Evolutionary conservation across 2,797 vertebrate species (phyloP).

Genomic region (Agapornis canus): DNA sequence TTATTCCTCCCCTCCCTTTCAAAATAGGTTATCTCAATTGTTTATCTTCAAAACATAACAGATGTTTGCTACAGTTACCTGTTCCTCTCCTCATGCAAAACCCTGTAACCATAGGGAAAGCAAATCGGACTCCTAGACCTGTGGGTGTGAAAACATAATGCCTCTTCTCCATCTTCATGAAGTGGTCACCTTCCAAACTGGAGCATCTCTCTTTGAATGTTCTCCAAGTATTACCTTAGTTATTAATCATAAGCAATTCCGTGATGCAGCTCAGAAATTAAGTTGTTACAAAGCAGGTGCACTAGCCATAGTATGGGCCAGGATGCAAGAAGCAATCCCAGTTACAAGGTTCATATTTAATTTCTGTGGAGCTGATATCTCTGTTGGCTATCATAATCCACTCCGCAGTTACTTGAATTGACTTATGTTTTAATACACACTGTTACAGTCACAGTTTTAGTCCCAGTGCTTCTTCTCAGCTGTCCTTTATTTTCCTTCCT

Average conservation of each 20-base stretch:
- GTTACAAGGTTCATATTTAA: background rate
- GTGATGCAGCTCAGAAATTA: background rate
- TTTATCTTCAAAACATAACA: background rate
- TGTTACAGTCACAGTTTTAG: background rate
- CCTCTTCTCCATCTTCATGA: background rate
- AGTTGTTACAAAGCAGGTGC: background rate
- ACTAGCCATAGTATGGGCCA: background rate
- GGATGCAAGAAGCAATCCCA: background rate
- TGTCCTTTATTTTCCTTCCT: background rate
- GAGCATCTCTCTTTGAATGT: background rate
- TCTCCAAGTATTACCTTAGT: background rate
- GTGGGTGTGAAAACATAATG: accelerated
- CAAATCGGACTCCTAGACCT: background rate
- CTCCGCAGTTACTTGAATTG: background rate
- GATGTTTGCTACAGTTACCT: background rate
- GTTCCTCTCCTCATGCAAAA: background rate
- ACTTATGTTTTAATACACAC: background rate
- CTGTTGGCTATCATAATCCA: background rate
- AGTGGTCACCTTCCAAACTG: background rate
- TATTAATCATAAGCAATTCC: background rate
- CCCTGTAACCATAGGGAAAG: background rate
- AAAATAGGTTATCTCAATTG: background rate
- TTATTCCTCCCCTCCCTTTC: background rate
- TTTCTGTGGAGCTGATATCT: background rate
- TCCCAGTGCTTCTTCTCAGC: background rate